Conservation (phyloP, 2,113 vertebrate species). For the Onychostoma macrolepis region DNA sequence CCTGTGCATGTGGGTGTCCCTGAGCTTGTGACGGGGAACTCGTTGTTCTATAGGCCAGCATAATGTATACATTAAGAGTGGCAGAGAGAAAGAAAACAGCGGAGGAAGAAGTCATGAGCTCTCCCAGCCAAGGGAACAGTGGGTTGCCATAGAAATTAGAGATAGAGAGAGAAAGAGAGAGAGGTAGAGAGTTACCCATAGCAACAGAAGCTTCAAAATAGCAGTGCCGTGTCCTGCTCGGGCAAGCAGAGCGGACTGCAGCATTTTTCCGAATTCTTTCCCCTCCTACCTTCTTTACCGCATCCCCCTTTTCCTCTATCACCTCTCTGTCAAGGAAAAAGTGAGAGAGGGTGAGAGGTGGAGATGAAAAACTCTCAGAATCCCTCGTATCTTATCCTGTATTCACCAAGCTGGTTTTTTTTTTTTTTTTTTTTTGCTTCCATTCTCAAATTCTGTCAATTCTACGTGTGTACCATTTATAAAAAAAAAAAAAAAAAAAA, state of each 20-base stretch:
- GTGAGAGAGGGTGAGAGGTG: slow-evolving; percentile 14
- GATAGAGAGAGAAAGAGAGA: slow-evolving; percentile 29
- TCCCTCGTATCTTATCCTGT: neutral
- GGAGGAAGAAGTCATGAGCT: slow-evolving; percentile 51
- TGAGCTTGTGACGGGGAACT: neutral
- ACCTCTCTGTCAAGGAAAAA: slow-evolving; percentile 54
- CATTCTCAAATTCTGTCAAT: neutral
- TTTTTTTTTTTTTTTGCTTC: neutral
- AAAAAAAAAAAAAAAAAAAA: neutral
- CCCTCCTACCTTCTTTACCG: slow-evolving; percentile 5
- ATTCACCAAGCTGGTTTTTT: neutral
- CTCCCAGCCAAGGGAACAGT: slow-evolving; percentile 53
- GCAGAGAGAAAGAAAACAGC: slow-evolving; percentile 24
- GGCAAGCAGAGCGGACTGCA: slow-evolving; percentile 46
- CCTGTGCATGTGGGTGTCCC: neutral
- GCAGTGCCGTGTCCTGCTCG: slow-evolving; percentile 56
- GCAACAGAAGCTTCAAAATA: slow-evolving; percentile 68
- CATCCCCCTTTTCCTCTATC: slow-evolving; percentile 11
- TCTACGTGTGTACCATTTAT: neutral
- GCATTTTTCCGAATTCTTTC: slow-evolving; percentile 9
- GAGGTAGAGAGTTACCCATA: slow-evolving; percentile 59
- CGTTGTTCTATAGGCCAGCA: slow-evolving; percentile 34
- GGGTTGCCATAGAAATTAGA: slow-evolving; percentile 68
- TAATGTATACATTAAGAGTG: slow-evolving; percentile 26
- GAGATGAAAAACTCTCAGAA: slow-evolving; percentile 1